Base-by-base conservation (phyloP, 2,113 vertebrate genomes). In the Leptocoma aspasia region DNA sequence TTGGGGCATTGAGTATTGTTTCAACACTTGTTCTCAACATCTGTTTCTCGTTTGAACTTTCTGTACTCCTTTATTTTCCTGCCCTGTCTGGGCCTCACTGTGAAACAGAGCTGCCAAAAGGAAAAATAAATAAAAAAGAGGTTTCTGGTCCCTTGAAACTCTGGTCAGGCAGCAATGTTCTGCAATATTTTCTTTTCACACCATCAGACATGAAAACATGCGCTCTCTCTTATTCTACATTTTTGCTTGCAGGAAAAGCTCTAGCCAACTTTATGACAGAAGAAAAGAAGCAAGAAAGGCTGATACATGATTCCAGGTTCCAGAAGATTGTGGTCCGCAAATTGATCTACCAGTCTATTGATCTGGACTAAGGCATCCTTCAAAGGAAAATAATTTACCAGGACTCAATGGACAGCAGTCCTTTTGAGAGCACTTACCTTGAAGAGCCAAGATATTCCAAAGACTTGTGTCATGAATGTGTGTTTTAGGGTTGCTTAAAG, bases 21-120 rank as follows among this genome's bases (percentile, higher is more conserved):
- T 87, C 64, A 88, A 59, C 15, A 16, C 27, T 82, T 83, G 53
- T 69, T 80, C 41, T 24, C 31, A 76, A 59, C 89, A 94, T 92
- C 86, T 94, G 92, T 86, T 96, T 93, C 65, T 64, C 63, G 81
- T 95, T 87, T 94, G 63, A 93, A 49, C 60, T 78, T 90, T 76
- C 71, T 75, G 16, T 90, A 54, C 57, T 87, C 24, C 16, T 28
- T 56, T 71, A 56, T 65, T 94, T 80, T 44, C 59, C 45, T 93
- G 35, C 82, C 45, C 73, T 10, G 2, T 64, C 50, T 94, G 66
- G 75, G 66, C 92, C 86, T 91, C 76, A 75, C n/a, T 73, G 31
- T 94, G 42, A 89, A 96, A 75, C 19, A 37, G 83, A 79, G 18
- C 50, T 91, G 71, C 78, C 81, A 93, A 90, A 60, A 86, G 21